phyloP scores from a whole-genome alignment of 2,888 invertebrate genomes.

The Dichetophora obliterata region DNA sequence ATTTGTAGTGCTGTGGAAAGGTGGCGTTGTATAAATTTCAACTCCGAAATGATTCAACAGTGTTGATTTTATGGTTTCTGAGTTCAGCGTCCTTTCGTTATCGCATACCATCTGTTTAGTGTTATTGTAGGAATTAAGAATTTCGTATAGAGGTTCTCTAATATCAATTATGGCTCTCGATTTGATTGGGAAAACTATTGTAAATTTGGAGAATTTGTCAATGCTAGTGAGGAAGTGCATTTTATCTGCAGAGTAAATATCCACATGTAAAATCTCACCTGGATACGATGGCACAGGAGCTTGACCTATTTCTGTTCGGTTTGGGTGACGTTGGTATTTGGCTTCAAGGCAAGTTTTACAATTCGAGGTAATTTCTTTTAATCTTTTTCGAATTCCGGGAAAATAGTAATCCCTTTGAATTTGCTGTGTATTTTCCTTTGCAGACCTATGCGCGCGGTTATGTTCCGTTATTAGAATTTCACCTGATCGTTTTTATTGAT shows the following conservation, averaged over 20 bases:
- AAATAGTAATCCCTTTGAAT: background rate
- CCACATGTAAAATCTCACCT: conserved; percentile 39
- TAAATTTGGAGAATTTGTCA: too few relatives aligned
- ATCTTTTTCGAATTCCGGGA: background rate
- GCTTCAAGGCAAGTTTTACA: too few relatives aligned
- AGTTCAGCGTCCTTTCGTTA: conserved; percentile 38
- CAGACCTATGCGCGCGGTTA: too few relatives aligned
- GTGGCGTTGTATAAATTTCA: conserved; percentile 29
- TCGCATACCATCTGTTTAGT: conserved; percentile 39
- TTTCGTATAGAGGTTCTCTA: background rate
- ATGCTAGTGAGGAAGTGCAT: too few relatives aligned
- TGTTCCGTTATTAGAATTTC: too few relatives aligned
- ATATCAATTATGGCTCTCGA: too few relatives aligned
- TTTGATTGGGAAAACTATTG: too few relatives aligned
- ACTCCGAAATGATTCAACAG: conserved; percentile 39
- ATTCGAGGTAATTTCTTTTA: too few relatives aligned
- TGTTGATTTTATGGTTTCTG: conserved; percentile 25
- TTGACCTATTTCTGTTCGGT: too few relatives aligned
- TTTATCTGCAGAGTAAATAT: too few relatives aligned
- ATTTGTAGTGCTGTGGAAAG: conserved; percentile 45
- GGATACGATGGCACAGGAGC: conserved; percentile 46
- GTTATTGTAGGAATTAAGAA: conserved; percentile 37
- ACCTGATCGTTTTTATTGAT: background rate
- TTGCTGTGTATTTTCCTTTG: too few relatives aligned
- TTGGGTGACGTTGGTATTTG: too few relatives aligned